Evolutionary conservation across 1,140 invertebrate genomes (phyloP), one percentile per base, ranked within the genome.

Genomic region (Pissodes strobi): DNA sequence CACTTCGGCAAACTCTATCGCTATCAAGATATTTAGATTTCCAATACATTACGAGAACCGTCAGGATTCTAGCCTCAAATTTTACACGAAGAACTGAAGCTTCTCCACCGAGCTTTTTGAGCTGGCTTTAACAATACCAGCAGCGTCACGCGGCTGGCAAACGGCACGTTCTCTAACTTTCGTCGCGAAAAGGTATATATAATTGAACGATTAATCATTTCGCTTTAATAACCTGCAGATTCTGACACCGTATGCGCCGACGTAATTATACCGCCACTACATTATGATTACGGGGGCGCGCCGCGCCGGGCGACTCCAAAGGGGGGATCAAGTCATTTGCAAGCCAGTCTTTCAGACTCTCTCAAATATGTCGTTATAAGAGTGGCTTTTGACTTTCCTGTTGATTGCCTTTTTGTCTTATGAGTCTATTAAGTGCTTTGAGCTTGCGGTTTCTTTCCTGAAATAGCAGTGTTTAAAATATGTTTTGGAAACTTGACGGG

Each of bases 121-220:
- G n/a, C n/a, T n/a, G n/a, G n/a, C n/a, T n/a, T n/a, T n/a, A n/a
- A n/a, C n/a, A n/a, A n/a, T n/a, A n/a, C n/a, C n/a, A n/a, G n/a
- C n/a, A n/a, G n/a, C n/a, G n/a, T n/a, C n/a, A n/a, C n/a, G 19
- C 19, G 12, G 19, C 12, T 15, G 5, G 19, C n/a, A 51, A 19
- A 13, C 2, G 48, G 25, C 48, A 53, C 30, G 27, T 53, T 53
- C 27, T 38, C 17, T 4, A 57, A 13, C 23, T 57, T 43, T 18
- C 4, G 13, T 21, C 10, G 34, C 27, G 48, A 53, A 38, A 53
- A 53, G 51, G 51, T 53, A 30, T 53, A 53, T 21, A 39, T 58
- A 58, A 51, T 51, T 61, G 39, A 52, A 27, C 59, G 38, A 62
- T 62, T 62, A 62, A 62, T 62, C 59, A 62, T 62, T 34, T 52